phyloP scores from a whole-genome alignment of 2,888 invertebrate genomes.

The Platerodrilus igneus region DNA sequence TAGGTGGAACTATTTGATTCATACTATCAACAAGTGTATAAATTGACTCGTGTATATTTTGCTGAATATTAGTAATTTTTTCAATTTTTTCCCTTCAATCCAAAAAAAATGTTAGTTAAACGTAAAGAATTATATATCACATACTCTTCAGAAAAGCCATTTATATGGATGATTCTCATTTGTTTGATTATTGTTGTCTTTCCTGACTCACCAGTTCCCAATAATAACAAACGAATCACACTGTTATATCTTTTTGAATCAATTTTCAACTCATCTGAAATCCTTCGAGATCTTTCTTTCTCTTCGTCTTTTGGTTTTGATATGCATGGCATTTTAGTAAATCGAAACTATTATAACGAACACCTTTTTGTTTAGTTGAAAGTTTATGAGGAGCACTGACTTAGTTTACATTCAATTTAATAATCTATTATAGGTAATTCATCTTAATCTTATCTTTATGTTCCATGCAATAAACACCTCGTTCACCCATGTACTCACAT shows the following conservation, averaged over 20 bases:
- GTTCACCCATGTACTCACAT: no score
- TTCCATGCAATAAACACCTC: no score
- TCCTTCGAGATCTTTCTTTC: conserved; percentile 17
- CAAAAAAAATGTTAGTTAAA: background rate
- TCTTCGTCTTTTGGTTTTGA: conserved; percentile 4
- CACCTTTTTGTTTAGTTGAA: no score
- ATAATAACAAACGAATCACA: conserved; percentile 51
- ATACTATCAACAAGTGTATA: conserved; percentile 61
- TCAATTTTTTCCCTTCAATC: conserved; percentile 60
- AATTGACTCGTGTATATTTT: conserved; percentile 73
- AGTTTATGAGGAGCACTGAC: no score
- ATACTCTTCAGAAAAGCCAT: conserved; percentile 71
- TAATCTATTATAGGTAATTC: no score
- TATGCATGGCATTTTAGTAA: conserved; percentile 16
- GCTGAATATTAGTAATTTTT: conserved; percentile 62
- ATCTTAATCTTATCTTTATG: no score
- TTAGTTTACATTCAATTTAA: no score
- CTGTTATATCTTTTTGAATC: conserved; percentile 46
- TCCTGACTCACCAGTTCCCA: conserved; percentile 76
- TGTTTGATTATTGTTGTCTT: conserved; percentile 84
- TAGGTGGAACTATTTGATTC: conserved; percentile 45
- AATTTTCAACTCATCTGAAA: conserved; percentile 29
- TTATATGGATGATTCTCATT: conserved; percentile 79
- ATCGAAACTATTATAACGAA: no score
- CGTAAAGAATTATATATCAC: conserved; percentile 36